These are phyloP conservation scores for Drosophila melanica DNA, from an alignment of 1,140 invertebrate species.

Conservation along the genomic window DNA sequence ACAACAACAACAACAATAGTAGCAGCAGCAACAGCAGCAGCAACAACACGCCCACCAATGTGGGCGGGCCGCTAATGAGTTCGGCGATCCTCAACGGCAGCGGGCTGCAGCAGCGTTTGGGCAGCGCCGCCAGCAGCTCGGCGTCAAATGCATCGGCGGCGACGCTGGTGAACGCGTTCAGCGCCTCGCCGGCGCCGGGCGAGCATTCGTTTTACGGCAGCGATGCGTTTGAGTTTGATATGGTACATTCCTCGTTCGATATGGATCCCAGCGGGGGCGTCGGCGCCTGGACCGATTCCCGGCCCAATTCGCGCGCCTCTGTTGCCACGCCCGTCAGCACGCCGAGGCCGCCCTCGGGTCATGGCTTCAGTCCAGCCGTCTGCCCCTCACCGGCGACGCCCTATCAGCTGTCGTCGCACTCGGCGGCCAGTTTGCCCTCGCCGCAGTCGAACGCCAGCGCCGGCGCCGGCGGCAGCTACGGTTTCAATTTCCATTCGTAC, in stretches of 20 bases:
- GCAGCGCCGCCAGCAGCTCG: slow-evolving; percentile 47
- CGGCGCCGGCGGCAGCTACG: slow-evolving; percentile 62
- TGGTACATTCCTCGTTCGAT: slow-evolving; percentile 81
- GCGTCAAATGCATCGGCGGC: slow-evolving; percentile 68
- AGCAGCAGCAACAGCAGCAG: slow-evolving; percentile 85
- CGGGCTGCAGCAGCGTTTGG: slow-evolving; percentile 73
- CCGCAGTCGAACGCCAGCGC: slow-evolving; percentile 84
- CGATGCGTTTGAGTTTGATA: slow-evolving; percentile 81
- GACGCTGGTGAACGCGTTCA: slow-evolving; percentile 69
- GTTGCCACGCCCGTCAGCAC: slow-evolving; percentile 82
- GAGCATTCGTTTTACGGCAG: slow-evolving; percentile 68
- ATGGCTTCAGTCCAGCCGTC: slow-evolving; percentile 82
- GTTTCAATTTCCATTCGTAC: slow-evolving; percentile 72
- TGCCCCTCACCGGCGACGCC: slow-evolving; percentile 82
- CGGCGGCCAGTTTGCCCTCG: slow-evolving; percentile 79
- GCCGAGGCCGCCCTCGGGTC: slow-evolving; percentile 79
- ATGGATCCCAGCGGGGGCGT: slow-evolving; percentile 77
- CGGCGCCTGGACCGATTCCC: slow-evolving; percentile 77
- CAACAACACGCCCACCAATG: slow-evolving; percentile 69
- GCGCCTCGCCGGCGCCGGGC: slow-evolving; percentile 67
- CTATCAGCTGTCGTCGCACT: slow-evolving; percentile 80
- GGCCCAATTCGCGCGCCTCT: slow-evolving; percentile 82
- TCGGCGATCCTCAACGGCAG: slow-evolving; percentile 88
- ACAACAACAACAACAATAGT: slow-evolving; percentile 31
- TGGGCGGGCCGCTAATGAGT: slow-evolving; percentile 88